These are phyloP conservation scores for Butorides virescens DNA, from an alignment of 2,113 vertebrate species.

Conservation along the genomic window DNA sequence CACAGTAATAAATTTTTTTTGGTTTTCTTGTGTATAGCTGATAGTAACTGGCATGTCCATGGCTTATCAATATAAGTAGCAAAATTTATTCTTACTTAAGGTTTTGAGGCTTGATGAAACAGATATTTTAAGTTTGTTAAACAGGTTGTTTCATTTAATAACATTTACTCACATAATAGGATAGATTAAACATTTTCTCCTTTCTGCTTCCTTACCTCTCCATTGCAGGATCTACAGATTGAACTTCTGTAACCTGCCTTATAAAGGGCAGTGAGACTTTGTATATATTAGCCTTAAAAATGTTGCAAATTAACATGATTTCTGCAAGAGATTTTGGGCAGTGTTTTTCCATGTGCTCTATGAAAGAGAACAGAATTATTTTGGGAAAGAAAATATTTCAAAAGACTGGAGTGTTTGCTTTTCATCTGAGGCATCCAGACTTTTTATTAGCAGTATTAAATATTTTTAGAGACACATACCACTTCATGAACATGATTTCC, in stretches of 20 bases:
- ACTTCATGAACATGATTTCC: background rate
- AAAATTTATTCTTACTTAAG: background rate
- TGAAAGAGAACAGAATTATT: background rate
- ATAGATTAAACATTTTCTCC: background rate
- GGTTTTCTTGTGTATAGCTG: background rate
- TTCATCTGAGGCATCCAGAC: background rate
- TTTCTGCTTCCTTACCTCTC: background rate
- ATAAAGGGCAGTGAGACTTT: background rate
- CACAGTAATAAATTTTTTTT: rapidly evolving
- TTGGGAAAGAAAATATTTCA: background rate
- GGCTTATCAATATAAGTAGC: background rate
- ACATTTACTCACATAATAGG: background rate
- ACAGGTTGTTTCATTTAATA: background rate
- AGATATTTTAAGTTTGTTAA: background rate
- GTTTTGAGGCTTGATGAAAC: background rate
- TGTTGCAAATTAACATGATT: background rate
- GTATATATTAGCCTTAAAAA: background rate
- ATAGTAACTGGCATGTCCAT: background rate
- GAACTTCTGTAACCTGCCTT: background rate
- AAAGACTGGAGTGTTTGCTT: background rate
- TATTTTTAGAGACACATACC: background rate
- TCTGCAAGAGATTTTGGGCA: background rate
- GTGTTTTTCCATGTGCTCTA: background rate
- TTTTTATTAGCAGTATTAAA: constrained; percentile 1
- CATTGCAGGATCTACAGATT: background rate